Evolutionary conservation across 2,888 invertebrate species (phyloP), one percentile per base, ranked within the genome.

Genomic region (Tipula vernalis): DNA sequence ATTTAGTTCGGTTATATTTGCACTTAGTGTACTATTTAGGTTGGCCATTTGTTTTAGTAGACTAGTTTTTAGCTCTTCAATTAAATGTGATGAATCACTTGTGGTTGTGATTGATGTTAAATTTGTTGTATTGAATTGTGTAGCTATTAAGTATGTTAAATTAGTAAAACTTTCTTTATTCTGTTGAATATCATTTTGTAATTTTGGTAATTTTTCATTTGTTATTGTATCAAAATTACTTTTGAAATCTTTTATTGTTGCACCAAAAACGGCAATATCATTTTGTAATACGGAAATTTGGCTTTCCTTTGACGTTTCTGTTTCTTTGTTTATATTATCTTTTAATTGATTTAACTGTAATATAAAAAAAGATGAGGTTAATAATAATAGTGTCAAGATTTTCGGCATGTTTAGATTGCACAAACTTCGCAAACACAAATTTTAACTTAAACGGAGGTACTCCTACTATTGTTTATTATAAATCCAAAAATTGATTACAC

Each of bases 191-290:
- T 91, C 91, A 28, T 89, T 89, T 71, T 71, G 71, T 71, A 71
- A 28, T 71, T 71, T 71, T 28, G 71, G 71, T 28, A 71, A 28
- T 28, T 71, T 71, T 8, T 71, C 71, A 4, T 71, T 71, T 57
- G 57, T 18, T n/a, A 71, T 71, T 71, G 6, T 71, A 8, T 18
- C 89, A 89, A 39, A 91, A 89, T 39, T 87, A 84, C 39, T 84
- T 42, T n/a, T 42, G 36, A 86, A 86, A 36, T 57, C 51, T 36
- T 90, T 90, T n/a, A 91, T 89, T 89, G 91, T 91, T n/a, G 91
- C 91, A 51, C 91, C 91, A 87, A 91, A 90, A 87, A 90, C 90
- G 0, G 91, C 91, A 10, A 91, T 91, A 28, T 83, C 86, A 42
- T 83, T 86, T 87, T 87, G 83, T 44, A 87, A 84, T 51, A 57